These are phyloP conservation scores for Pilophorus perplexus DNA, from an alignment of 2,888 invertebrate genomes.

Conservation along the genomic window DNA sequence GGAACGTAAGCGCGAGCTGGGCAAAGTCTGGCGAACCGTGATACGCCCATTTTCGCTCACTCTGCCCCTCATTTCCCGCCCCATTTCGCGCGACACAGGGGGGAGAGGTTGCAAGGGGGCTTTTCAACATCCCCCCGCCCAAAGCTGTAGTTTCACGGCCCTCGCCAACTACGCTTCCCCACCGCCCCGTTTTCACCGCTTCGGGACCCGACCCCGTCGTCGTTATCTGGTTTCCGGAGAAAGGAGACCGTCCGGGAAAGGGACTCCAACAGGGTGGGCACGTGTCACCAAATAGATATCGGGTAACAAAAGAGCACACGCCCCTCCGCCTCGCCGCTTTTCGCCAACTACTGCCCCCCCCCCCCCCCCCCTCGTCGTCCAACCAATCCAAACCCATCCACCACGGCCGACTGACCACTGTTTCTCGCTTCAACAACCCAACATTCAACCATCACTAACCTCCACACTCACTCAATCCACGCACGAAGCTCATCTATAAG, in stretches of 20 bases:
- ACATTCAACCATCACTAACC: no score
- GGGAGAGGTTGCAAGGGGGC: no score
- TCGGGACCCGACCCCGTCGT: neutral
- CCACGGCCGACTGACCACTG: slow-evolving; percentile 8
- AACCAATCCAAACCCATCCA: neutral
- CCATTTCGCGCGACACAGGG: no score
- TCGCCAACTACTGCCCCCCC: neutral
- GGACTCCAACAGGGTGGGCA: slow-evolving; percentile 18
- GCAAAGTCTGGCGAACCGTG: slow-evolving; percentile 11
- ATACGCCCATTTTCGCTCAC: slow-evolving; percentile 4
- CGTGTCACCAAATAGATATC: slow-evolving; percentile 34
- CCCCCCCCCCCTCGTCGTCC: neutral
- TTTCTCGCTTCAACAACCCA: neutral
- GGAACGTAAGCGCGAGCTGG: neutral
- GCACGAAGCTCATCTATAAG: no score
- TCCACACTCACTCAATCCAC: no score
- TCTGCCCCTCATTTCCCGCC: neutral
- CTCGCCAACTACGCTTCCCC: neutral
- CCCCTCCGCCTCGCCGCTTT: neutral
- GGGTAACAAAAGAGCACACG: slow-evolving; percentile 18
- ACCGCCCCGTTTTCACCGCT: neutral
- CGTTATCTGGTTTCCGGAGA: slow-evolving; percentile 27
- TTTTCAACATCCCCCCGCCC: no score
- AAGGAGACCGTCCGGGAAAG: no score
- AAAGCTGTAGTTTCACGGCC: no score